These are phyloP conservation scores for Alauda arvensis DNA, from an alignment of 2,797 vertebrate genomes.

Conservation along the genomic window DNA sequence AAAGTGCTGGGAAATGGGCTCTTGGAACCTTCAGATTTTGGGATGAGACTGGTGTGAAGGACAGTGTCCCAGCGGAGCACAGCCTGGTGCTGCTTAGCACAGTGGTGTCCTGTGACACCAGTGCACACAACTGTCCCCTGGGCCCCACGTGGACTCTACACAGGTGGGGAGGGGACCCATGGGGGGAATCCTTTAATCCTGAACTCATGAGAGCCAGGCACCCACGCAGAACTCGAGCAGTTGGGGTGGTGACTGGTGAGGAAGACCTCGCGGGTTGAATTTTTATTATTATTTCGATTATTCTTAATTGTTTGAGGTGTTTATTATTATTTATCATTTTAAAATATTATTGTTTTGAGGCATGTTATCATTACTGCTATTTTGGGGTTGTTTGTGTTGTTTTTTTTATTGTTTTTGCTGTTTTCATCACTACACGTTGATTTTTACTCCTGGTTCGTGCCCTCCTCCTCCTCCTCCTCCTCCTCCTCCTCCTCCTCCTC, in stretches of 20 bases:
- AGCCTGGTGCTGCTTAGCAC: no score
- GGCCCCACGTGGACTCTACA: not conserved
- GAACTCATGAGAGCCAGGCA: not conserved
- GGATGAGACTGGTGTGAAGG: not conserved
- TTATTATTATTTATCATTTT: not conserved
- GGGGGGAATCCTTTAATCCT: not conserved
- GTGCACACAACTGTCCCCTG: rapidly evolving
- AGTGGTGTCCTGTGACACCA: not conserved
- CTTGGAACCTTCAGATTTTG: not conserved
- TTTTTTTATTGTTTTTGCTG: not conserved
- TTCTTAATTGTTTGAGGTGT: not conserved
- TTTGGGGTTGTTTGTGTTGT: not conserved
- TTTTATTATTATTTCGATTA: not conserved
- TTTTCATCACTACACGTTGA: not conserved
- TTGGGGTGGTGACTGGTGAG: not conserved
- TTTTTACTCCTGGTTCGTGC: not conserved
- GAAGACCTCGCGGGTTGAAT: not conserved
- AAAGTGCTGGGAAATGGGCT: not conserved
- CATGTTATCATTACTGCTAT: no score
- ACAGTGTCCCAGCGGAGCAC: not conserved
- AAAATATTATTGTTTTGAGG: no score
- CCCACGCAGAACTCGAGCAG: not conserved
- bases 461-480: not conserved
- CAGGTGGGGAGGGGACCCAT: not conserved
- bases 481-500: no score